phyloP scores from a whole-genome alignment of 2,888 invertebrate genomes.

The Polymixis lichenea region DNA sequence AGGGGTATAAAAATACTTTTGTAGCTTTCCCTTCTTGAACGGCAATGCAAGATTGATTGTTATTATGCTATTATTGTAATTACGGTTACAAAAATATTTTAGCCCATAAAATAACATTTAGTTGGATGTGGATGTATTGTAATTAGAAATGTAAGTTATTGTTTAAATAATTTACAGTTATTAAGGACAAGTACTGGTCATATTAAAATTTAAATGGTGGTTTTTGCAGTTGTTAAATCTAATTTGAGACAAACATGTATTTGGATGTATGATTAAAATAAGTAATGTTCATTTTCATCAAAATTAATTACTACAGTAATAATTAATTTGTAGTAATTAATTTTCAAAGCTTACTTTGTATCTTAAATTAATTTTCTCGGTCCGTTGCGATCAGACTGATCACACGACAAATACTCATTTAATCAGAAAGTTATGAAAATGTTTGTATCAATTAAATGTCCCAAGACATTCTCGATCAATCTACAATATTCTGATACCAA shows the following conservation, averaged over 20 bases:
- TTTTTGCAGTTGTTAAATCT: neutral
- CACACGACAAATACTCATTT: too few relatives aligned
- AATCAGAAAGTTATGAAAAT: neutral
- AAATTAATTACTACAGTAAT: too few relatives aligned
- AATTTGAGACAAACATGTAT: neutral
- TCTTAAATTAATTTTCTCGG: neutral
- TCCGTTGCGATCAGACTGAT: neutral
- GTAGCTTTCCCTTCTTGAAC: conserved; percentile 11
- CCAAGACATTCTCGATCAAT: neutral
- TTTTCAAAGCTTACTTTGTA: neutral
- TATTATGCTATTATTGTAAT: neutral
- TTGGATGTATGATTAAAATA: neutral
- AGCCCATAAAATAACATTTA: neutral
- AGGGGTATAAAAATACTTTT: conserved; percentile 9
- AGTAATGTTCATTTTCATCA: neutral
- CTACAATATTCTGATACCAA: conserved; percentile 18
- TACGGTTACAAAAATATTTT: neutral
- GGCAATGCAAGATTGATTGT: conserved; percentile 2
- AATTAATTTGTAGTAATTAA: too few relatives aligned
- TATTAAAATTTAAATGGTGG: neutral
- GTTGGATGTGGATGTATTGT: neutral
- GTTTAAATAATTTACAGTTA: neutral
- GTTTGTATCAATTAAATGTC: neutral
- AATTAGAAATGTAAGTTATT: neutral
- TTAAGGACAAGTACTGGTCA: too few relatives aligned